Evolutionary conservation across 1,140 invertebrate species (phyloP), one percentile per base, ranked within the genome.

Genomic region (Drosophila jambulina): DNA sequence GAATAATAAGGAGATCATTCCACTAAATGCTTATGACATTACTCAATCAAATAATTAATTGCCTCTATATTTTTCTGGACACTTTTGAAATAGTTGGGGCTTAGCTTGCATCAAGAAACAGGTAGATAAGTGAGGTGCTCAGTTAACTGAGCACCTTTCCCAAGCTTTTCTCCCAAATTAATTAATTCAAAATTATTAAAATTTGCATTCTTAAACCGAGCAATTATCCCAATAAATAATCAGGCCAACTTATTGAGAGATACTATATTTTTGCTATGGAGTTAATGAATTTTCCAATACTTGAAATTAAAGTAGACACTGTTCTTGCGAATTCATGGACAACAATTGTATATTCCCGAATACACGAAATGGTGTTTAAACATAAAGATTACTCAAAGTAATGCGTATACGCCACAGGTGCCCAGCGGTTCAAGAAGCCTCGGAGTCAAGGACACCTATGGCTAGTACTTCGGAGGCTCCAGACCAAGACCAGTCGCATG

Each of bases 381-480:
- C n/a, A n/a, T n/a, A n/a, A n/a, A n/a, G n/a, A 32, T 34, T 13
- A 13, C 32, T 34, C 32, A 8, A 15, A 15, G 17, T n/a, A 48
- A 10, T 27, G 56, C 53, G 63, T 34, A 76, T 77, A 64, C 79
- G 53, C 40, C 34, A 25, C 42, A 51, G 19, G 48, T 63, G 58
- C 68, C 70, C 59, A 80, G 65, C 40, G 58, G 61, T 78, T 71
- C 54, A 78, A 62, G 27, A 75, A 80, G 42, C 57, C 77, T 54
- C 27, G 21, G 61, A 78, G 64, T 58, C 85, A 87, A 90, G 84
- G 85, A 81, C 84, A 62, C 62, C 46, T 51, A 51, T 40, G 40
- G 7, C 38, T 42, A 21, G 40, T 36, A 56, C 43, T 42, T 32
- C 32, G 5, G 32, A 59, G 43, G n/a, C 49, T 27, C 36, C 32